These are phyloP conservation scores for Sminthurinus aureus DNA, from an alignment of 2,888 invertebrate genomes.

Conservation along the genomic window DNA sequence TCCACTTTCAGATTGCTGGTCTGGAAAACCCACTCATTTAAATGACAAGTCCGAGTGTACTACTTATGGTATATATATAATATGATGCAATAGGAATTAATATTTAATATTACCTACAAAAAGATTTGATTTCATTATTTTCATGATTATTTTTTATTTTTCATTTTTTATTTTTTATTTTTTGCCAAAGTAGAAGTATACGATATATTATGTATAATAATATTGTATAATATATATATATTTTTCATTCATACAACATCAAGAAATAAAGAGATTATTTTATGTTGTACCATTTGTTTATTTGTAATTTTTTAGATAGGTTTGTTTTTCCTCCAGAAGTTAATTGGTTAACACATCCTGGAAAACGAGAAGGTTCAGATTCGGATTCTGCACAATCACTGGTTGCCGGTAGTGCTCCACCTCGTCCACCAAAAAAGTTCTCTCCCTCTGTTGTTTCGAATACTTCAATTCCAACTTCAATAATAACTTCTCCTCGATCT, in stretches of 20 bases:
- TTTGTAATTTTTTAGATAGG: too few relatives aligned
- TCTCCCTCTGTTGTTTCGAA: slow-evolving; percentile 21
- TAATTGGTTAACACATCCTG: slow-evolving; percentile 59
- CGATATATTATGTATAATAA: too few relatives aligned
- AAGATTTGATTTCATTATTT: too few relatives aligned
- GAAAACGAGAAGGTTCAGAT: slow-evolving; percentile 46
- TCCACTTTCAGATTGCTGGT: slow-evolving; percentile 90
- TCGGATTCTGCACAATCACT: slow-evolving; percentile 16
- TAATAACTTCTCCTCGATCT: neutral
- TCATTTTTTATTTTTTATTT: too few relatives aligned
- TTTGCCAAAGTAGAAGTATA: too few relatives aligned
- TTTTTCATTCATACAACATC: slow-evolving; percentile 59
- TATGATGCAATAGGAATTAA: too few relatives aligned
- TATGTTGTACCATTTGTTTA: too few relatives aligned
- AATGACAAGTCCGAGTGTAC: slow-evolving; percentile 46
- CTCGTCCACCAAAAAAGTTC: slow-evolving; percentile 57
- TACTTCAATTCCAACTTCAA: neutral
- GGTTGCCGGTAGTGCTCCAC: slow-evolving; percentile 45
- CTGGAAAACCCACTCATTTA: slow-evolving; percentile 68
- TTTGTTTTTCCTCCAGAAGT: slow-evolving; percentile 54
- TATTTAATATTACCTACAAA: too few relatives aligned
- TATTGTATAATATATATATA: slow-evolving; percentile 47
- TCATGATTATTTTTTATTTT: too few relatives aligned
- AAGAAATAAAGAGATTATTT: too few relatives aligned
- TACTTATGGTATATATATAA: slow-evolving; percentile 50